A percentile compares a stretch with the other conserved stretches of the same genome.
These are phyloP conservation scores for Pilophorus perplexus DNA, from an alignment of 2,888 invertebrate genomes.

Conservation along the genomic window DNA sequence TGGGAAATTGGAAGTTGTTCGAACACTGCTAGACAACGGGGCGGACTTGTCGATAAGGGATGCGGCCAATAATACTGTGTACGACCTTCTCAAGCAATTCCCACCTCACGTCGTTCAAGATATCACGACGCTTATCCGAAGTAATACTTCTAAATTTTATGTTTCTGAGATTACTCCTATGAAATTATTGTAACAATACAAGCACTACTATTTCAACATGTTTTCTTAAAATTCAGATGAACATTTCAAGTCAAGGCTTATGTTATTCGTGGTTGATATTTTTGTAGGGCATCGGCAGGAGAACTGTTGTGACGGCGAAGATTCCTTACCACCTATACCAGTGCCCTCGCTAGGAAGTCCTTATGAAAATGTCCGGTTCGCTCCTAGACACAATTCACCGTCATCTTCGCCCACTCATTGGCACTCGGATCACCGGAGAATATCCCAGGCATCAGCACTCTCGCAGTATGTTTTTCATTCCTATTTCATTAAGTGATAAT, in stretches of 20 bases:
- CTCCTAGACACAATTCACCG: conserved; percentile 51
- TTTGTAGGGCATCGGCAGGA: conserved; percentile 52
- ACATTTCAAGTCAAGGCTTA: no score
- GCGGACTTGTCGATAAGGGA: conserved; percentile 79
- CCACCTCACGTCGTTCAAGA: conserved; percentile 85
- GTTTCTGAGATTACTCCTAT: no score
- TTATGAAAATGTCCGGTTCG: conserved; percentile 62
- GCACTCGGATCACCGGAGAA: conserved; percentile 53
- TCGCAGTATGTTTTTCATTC: conserved; percentile 61
- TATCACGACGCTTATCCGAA: conserved; percentile 79
- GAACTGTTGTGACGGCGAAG: conserved; percentile 50
- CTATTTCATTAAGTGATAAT: no score
- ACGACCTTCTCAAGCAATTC: conserved; percentile 81
- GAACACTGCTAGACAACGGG: conserved; percentile 74
- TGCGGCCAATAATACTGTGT: conserved; percentile 75
- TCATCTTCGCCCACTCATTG: conserved; percentile 48
- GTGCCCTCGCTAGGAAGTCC: conserved; percentile 62
- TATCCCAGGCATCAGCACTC: conserved; percentile 60
- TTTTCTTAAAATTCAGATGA: no score
- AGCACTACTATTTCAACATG: not conserved
- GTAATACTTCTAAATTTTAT: no score
- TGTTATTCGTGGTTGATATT: not conserved
- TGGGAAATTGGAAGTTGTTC: conserved; percentile 85
- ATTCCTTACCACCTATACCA: conserved; percentile 67
- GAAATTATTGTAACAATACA: not conserved